These are phyloP conservation scores for Virgularia gustaviana DNA, from an alignment of 92 coral and sea anemone species.

Conservation along the genomic window DNA sequence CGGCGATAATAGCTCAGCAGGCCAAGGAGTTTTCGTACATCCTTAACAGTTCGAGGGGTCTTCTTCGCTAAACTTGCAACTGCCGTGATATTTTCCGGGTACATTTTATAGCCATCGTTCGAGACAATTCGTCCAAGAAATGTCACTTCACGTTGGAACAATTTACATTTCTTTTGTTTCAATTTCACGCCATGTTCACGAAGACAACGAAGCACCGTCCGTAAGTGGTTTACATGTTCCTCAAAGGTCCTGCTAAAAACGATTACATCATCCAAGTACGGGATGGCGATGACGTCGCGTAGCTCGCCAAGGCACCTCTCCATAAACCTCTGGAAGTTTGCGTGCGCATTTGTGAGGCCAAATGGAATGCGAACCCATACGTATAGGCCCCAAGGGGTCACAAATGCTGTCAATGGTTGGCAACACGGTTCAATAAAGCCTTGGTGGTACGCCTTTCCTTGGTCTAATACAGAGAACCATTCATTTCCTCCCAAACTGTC, in stretches of 20 bases:
- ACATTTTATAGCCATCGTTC: not conserved
- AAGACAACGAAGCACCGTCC: conserved; percentile 42
- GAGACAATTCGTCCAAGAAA: conserved; percentile 34
- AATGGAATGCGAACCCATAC: conserved; percentile 22
- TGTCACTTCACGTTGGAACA: conserved; percentile 21
- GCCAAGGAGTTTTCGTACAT: too few species aligned
- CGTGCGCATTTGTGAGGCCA: conserved; percentile 2
- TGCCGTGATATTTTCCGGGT: too few species aligned
- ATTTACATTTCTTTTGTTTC: conserved; percentile 42
- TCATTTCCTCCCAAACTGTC: conserved; percentile 8
- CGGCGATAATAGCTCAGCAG: too few species aligned
- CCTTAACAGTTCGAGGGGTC: too few species aligned
- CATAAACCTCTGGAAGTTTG: conserved; percentile 23
- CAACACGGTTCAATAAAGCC: not conserved
- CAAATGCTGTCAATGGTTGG: not conserved
- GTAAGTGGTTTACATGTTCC: conserved; percentile 40
- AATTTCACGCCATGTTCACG: conserved; percentile 56
- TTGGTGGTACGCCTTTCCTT: conserved; percentile 21
- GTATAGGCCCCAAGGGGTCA: conserved; percentile 23
- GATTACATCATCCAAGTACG: conserved; percentile 34
- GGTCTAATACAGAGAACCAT: conserved; percentile 6
- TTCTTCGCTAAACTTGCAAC: too few species aligned
- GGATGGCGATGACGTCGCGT: conserved; percentile 10
- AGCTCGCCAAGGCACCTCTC: conserved; percentile 19
- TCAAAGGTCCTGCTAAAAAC: conserved; percentile 54